Percentiles rank a stretch among this genome's conserved stretches.
phyloP scores from a whole-genome alignment of 2,113 vertebrate genomes.

The Hippolais icterina region DNA sequence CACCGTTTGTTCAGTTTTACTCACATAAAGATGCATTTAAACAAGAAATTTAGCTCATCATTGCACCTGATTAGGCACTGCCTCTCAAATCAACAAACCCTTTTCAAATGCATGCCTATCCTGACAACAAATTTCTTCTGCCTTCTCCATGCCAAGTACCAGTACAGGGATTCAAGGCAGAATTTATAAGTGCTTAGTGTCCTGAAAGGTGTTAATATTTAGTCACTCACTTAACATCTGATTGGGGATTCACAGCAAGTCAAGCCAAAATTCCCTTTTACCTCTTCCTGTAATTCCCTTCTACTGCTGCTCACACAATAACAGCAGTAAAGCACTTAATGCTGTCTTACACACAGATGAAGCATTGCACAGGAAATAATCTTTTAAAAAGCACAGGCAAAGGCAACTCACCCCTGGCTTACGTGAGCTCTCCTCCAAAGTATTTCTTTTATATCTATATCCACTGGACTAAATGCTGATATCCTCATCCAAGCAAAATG shows the following conservation, averaged over 20 bases:
- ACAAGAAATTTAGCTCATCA: neutral
- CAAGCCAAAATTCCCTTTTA: neutral
- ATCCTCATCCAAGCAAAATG: neutral
- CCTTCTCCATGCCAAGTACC: neutral
- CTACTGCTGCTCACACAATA: neutral
- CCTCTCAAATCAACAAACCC: neutral
- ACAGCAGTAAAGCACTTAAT: neutral
- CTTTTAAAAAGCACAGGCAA: neutral
- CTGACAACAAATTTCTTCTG: neutral
- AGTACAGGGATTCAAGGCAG: neutral
- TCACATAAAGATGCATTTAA: neutral
- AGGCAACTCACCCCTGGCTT: neutral
- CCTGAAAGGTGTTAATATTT: constrained; percentile 21
- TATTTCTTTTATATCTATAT: neutral
- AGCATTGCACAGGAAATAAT: neutral
- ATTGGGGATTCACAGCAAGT: constrained; percentile 21
- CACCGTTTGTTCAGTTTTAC: neutral
- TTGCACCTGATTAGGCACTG: neutral
- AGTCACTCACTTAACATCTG: neutral
- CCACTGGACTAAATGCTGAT: neutral
- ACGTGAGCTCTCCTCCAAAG: neutral
- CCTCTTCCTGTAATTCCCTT: neutral
- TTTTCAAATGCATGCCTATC: neutral
- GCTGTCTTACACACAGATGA: neutral
- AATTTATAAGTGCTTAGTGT: neutral